Percentiles rank a stretch among this genome's conserved stretches.
phyloP scores from a whole-genome alignment of 1,140 invertebrate genomes.

The Rhopalosiphum padi region DNA sequence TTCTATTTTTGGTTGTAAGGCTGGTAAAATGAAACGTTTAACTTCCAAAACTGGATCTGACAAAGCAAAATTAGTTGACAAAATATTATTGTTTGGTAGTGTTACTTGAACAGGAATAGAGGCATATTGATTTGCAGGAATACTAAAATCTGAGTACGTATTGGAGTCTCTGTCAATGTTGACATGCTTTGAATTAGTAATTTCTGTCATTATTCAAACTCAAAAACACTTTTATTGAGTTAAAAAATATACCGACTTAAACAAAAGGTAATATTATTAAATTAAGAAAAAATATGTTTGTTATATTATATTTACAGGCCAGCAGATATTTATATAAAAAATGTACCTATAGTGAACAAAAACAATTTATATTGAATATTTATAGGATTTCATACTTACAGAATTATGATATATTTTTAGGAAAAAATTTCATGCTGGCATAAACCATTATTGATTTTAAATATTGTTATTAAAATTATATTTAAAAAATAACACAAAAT shows the following conservation, averaged over 20 bases:
- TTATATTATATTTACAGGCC: neutral
- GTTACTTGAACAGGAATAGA: neutral
- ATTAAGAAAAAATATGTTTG: neutral
- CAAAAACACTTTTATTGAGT: neutral
- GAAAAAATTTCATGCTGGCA: neutral
- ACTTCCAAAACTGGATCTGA: conserved; percentile 46
- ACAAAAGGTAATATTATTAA: neutral
- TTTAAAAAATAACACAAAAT: neutral
- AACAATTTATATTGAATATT: neutral
- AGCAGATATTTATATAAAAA: neutral
- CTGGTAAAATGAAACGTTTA: conserved; percentile 10
- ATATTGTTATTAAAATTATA: neutral
- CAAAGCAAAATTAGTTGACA: neutral
- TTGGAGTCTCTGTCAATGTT: neutral
- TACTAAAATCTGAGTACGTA: neutral
- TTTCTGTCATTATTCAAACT: neutral
- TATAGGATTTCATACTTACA: neutral
- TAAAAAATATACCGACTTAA: neutral
- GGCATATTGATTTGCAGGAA: neutral
- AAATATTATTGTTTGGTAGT: neutral
- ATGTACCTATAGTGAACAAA: neutral
- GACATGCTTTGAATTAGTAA: neutral
- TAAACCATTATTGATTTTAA: neutral
- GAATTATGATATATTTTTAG: neutral
- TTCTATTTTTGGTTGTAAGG: conserved; percentile 26